A percentile compares a stretch with the other conserved stretches of the same genome.
phyloP scores from a whole-genome alignment of 2,888 invertebrate species.

The Ashinkailepas kermadecensis region DNA sequence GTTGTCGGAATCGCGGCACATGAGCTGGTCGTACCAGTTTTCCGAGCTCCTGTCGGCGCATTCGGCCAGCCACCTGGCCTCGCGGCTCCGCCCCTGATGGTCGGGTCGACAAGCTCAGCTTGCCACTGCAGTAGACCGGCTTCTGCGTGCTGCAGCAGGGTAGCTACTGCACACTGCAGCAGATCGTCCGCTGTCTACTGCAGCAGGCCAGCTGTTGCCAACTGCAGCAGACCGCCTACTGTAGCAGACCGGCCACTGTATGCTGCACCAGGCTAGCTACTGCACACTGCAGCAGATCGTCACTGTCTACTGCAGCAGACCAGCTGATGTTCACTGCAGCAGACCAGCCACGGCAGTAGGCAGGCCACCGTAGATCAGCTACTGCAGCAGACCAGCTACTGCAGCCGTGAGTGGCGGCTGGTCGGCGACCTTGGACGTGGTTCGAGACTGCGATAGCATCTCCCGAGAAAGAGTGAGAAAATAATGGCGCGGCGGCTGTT shows the following conservation, averaged over 20 bases:
- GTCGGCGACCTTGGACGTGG: neutral
- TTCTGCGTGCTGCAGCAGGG: too few species aligned
- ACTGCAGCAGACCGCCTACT: neutral
- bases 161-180: too few species aligned
- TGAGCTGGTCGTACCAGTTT: neutral
- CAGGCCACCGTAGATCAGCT: too few species aligned
- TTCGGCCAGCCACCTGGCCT: neutral
- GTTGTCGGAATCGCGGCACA: neutral
- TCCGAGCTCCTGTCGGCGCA: neutral
- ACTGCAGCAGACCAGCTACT: neutral
- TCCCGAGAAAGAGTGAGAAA: neutral
- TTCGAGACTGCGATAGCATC: neutral
- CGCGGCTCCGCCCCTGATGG: too few species aligned
- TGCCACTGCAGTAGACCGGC: too few species aligned
- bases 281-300: too few species aligned
- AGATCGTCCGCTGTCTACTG: too few species aligned
- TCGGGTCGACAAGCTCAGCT: too few species aligned
- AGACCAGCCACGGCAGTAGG: too few species aligned
- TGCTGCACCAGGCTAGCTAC: too few species aligned
- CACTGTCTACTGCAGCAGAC: too few species aligned
- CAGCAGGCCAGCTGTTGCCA: neutral
- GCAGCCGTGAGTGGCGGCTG: neutral
- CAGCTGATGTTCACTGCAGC: neutral
- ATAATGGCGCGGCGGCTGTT: neutral
- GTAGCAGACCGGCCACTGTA: too few species aligned